Evolutionary conservation across 2,888 invertebrate species (phyloP).

Genomic region (Dorcus hopei): DNA sequence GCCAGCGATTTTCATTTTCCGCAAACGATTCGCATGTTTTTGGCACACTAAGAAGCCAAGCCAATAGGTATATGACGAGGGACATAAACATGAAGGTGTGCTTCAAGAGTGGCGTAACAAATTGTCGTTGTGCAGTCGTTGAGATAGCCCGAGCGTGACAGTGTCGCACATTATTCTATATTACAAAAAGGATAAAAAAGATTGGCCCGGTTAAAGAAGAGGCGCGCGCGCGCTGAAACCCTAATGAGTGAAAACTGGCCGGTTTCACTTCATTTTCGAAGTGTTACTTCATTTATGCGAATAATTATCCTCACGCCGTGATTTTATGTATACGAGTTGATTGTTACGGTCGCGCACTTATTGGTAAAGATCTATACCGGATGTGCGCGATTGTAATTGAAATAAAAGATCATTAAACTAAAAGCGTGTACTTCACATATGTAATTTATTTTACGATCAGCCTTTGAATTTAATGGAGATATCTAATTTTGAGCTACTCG

Average conservation of each 20-base stretch:
- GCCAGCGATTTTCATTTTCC: slow-evolving; percentile 8
- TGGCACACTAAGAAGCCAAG: background rate
- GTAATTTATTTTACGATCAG: no score
- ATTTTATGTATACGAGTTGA: no score
- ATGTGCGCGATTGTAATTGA: background rate
- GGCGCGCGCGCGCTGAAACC: slow-evolving; percentile 5
- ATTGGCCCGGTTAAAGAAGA: slow-evolving; percentile 11
- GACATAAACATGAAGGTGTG: slow-evolving; percentile 36
- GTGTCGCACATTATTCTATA: slow-evolving; percentile 28
- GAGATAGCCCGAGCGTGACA: slow-evolving; percentile 42
- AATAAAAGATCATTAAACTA: background rate
- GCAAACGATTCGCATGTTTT: slow-evolving; percentile 4
- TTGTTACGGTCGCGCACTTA: no score
- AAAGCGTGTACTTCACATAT: no score
- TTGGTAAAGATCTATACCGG: no score
- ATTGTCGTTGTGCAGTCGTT: slow-evolving; percentile 42
- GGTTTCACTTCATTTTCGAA: no score
- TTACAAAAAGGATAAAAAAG: background rate
- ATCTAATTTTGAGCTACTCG: no score
- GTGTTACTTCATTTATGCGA: no score
- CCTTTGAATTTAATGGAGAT: no score
- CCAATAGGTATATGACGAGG: slow-evolving; percentile 8
- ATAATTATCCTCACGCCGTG: no score
- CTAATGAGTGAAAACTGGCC: background rate
- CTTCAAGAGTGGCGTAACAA: slow-evolving; percentile 46